Percentiles rank a stretch among this genome's conserved stretches.
Conservation (phyloP, 2,113 vertebrate species). For the Macquaria australasica region DNA sequence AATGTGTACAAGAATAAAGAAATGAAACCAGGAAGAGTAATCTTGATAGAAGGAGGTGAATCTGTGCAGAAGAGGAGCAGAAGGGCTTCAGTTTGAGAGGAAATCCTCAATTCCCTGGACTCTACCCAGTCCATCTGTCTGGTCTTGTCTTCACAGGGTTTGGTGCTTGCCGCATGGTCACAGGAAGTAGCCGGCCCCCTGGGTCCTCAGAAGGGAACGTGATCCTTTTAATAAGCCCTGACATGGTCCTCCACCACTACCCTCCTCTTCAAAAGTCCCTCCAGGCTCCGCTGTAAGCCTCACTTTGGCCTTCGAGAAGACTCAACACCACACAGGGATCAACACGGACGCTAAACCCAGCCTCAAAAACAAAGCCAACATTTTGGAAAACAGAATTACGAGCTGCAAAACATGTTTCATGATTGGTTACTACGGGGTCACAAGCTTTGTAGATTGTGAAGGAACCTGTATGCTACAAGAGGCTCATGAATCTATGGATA, state of each 20-base stretch:
- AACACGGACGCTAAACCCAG: not conserved
- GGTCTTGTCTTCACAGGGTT: slow-evolving; percentile 60
- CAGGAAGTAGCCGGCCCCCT: slow-evolving; percentile 73
- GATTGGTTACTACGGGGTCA: not conserved
- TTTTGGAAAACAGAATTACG: slow-evolving; percentile 11
- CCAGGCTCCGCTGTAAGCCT: slow-evolving; percentile 31
- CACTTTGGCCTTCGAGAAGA: slow-evolving; percentile 23
- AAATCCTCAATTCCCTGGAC: slow-evolving; percentile 52
- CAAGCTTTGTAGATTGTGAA: not conserved
- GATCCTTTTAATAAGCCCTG: slow-evolving; percentile 66
- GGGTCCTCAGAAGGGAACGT: slow-evolving; percentile 63
- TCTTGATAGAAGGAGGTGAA: slow-evolving; percentile 15
- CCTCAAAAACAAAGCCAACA: slow-evolving; percentile 8
- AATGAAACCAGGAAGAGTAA: slow-evolving; percentile 28
- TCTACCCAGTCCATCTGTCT: slow-evolving; percentile 74
- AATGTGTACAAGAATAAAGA: slow-evolving; percentile 20
- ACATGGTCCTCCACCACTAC: slow-evolving; percentile 21
- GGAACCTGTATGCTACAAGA: not conserved
- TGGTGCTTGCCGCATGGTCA: slow-evolving; percentile 44
- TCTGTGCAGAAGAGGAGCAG: slow-evolving; percentile 11
- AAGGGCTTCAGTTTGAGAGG: slow-evolving; percentile 36
- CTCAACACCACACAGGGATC: slow-evolving; percentile 19
- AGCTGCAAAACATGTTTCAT: slow-evolving; percentile 17
- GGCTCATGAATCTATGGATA: not conserved
- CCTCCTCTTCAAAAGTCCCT: slow-evolving; percentile 3